Percentiles rank a stretch among this genome's conserved stretches.
phyloP scores from a whole-genome alignment of 2,888 invertebrate species.

The Vesta saturnalis region DNA sequence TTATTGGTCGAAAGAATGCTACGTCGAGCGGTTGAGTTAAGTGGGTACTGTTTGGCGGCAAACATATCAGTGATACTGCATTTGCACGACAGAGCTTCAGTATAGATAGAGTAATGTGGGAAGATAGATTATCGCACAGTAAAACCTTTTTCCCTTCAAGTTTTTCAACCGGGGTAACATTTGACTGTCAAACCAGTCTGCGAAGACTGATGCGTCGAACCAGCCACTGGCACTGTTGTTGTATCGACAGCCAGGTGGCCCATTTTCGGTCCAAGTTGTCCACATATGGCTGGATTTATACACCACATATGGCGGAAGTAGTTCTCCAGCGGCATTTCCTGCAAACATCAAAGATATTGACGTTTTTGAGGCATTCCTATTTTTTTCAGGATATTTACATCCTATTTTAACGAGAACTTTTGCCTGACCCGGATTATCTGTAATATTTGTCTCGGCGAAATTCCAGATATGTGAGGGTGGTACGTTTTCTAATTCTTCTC shows the following conservation, averaged over 20 bases:
- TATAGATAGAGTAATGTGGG: too few relatives aligned
- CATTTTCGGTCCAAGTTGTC: slow-evolving; percentile 51
- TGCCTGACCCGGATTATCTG: too few relatives aligned
- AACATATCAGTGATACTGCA: not conserved
- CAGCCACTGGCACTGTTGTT: not conserved
- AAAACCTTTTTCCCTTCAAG: too few relatives aligned
- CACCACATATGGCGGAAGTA: slow-evolving; percentile 13
- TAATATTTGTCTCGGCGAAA: too few relatives aligned
- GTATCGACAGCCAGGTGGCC: slow-evolving; percentile 17
- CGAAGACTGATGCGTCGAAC: not conserved
- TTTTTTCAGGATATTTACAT: not conserved
- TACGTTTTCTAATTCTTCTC: too few relatives aligned
- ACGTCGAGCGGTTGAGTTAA: not conserved
- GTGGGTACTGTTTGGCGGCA: slow-evolving; percentile 6
- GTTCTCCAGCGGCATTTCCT: not conserved
- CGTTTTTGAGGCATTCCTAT: slow-evolving; percentile 6
- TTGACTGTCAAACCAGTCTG: not conserved
- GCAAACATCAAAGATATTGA: slow-evolving; percentile 32
- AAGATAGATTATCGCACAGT: too few relatives aligned
- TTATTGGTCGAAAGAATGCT: not conserved
- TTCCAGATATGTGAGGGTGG: too few relatives aligned
- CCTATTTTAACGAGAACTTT: too few relatives aligned
- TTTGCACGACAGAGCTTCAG: not conserved
- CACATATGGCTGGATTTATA: slow-evolving; percentile 46
- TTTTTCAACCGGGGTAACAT: too few relatives aligned